These are phyloP conservation scores for Monopterus albus DNA, from an alignment of 2,113 vertebrate genomes.

Conservation along the genomic window DNA sequence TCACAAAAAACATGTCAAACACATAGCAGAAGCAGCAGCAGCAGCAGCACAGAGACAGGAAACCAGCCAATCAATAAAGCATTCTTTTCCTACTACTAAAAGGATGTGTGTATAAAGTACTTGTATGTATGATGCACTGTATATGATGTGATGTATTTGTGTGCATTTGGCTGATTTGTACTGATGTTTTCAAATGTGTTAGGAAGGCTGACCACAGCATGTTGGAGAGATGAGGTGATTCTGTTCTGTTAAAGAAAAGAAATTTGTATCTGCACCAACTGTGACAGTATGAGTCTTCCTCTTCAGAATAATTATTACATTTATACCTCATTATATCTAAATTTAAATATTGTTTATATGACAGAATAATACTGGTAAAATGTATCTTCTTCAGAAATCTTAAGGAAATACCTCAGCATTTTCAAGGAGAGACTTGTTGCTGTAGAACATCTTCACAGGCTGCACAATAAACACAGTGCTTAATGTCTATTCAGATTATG, in stretches of 20 bases:
- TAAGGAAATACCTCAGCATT: constrained; percentile 65
- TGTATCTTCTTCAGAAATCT: not conserved
- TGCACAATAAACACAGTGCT: constrained; percentile 34
- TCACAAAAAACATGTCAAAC: too few species aligned
- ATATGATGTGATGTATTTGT: too few species aligned
- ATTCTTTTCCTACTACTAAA: not conserved
- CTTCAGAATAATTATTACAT: too few species aligned
- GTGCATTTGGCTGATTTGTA: not conserved
- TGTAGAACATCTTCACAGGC: constrained; percentile 60
- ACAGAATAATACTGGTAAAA: not conserved
- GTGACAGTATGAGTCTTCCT: too few species aligned
- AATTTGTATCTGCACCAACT: not conserved
- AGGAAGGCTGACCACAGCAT: too few species aligned
- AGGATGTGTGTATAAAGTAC: too few species aligned
- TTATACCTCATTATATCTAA: not conserved
- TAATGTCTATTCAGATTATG: not conserved
- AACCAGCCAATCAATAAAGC: too few species aligned
- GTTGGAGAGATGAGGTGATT: not conserved
- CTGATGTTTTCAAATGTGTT: too few species aligned
- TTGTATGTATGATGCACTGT: too few species aligned
- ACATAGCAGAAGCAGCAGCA: too few species aligned
- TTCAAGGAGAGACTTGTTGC: constrained; percentile 64
- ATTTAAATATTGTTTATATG: not conserved
- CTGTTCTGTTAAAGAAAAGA: not conserved
- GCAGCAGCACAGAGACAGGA: not conserved